Evolutionary conservation across 1,140 invertebrate genomes (phyloP).

Genomic region (Sogatella furcifera): DNA sequence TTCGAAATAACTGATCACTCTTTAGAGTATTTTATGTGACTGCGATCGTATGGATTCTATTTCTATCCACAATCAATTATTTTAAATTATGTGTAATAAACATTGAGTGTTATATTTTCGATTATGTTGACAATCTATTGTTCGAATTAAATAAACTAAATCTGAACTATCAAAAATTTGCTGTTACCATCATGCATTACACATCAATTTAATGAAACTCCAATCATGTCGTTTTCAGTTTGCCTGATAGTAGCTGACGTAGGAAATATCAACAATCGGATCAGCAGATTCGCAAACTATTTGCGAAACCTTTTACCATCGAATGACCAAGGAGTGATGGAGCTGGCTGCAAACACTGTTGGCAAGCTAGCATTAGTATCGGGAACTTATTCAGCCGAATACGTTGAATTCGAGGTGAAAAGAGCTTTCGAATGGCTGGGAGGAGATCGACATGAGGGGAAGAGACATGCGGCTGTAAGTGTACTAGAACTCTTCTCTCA

Average conservation of each 20-base stretch:
- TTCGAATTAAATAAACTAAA: not conserved
- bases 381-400: slow-evolving; percentile 86
- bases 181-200: no score
- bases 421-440: slow-evolving; percentile 87
- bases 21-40: no score
- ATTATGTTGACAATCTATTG: not conserved
- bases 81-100: no score
- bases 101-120: not conserved
- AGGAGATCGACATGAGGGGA: slow-evolving; percentile 78
- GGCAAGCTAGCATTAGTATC: slow-evolving; percentile 83
- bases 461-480: slow-evolving; percentile 75
- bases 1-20: no score
- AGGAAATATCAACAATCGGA: slow-evolving; percentile 79
- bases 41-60: no score
- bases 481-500: no score
- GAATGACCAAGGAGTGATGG: slow-evolving; percentile 85
- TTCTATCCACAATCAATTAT: no score
- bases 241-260: slow-evolving; percentile 87
- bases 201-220: no score
- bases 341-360: slow-evolving; percentile 89
- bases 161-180: not conserved
- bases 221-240: slow-evolving; percentile 39
- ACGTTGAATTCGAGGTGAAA: slow-evolving; percentile 94
- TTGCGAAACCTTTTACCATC: slow-evolving; percentile 81
- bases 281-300: slow-evolving; percentile 88